Base-by-base conservation (phyloP, 2,888 invertebrate genomes). In the Nycteola revayana region DNA sequence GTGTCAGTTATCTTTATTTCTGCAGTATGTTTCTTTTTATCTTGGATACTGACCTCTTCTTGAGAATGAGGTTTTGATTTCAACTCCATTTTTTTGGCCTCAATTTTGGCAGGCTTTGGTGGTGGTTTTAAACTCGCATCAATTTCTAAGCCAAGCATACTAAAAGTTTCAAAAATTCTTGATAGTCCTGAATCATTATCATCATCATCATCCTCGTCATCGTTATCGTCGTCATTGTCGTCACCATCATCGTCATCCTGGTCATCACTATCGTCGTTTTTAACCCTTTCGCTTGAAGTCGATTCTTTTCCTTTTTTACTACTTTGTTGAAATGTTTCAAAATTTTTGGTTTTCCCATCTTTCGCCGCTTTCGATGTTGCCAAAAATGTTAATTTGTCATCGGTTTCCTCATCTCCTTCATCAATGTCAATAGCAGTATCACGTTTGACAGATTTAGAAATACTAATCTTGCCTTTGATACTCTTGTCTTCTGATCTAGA, bases 201-300 rank as follows among this genome's bases (percentile, higher is more conserved):
- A 11, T 57, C 42, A 6, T 56, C 33, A n/a, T 42, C 37, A 2
- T 42, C 40, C 7, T 36, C 29, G 27, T 43, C 46, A 11, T 45
- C 34, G 26, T 36, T 21, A 9, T 32, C 28, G 11, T 30, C 28
- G 31, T 42, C 44, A 18, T 21, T 14, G 5, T 14, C 3, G 21
- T 21, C 21, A 21, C 7, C 21, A 7, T 21, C 21, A 21, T 21
- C 21, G 3, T 60, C 57, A 0, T 71, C 58, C 17, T 64, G 54
- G 4, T 66, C 58, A 10, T 66, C 64, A 10, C 65, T 59, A 9
- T 62, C 58, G 9, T 50, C 54, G 8, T 49, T 43, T 7, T n/a
- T n/a, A n/a, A n/a, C n/a, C n/a, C n/a, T n/a, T n/a, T 33, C 43
- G 36, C 39, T 22, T 3, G 25, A 7, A 14, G 2, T n/a, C 25